Conservation (phyloP, 1,140 invertebrate genomes). For the Sarcophaga bullata region DNA sequence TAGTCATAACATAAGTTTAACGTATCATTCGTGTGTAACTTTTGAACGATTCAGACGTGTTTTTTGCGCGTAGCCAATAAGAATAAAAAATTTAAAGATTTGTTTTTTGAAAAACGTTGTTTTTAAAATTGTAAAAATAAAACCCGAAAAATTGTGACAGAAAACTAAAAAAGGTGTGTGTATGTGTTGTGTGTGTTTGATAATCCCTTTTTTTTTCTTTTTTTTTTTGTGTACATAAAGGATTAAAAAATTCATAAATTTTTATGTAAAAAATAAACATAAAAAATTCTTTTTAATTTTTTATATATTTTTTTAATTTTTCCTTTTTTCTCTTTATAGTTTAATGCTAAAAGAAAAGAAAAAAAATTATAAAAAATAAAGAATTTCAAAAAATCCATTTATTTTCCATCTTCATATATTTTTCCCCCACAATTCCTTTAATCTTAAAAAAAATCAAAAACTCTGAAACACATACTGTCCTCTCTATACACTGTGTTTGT, state of each 20-base stretch:
- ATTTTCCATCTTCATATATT: not conserved
- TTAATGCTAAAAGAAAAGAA: not conserved
- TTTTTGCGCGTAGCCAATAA: not conserved
- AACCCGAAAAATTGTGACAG: no score
- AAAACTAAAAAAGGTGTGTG: no score
- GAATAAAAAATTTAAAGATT: not conserved
- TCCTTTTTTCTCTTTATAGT: not conserved
- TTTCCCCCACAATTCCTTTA: not conserved
- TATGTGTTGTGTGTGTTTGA: no score
- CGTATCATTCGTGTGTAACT: conserved; percentile 30
- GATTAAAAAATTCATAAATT: no score
- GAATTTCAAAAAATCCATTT: not conserved
- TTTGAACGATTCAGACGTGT: conserved; percentile 18
- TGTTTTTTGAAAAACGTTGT: conserved; percentile 5
- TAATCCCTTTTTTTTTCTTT: no score
- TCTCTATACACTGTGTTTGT: not conserved
- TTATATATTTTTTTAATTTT: no score
- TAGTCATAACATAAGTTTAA: conserved; percentile 33
- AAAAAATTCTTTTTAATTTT: not conserved
- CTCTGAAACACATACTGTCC: not conserved
- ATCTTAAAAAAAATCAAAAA: not conserved
- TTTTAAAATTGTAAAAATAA: not conserved
- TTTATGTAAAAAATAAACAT: no score
- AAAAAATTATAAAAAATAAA: not conserved
- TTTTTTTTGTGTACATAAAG: no score